Evolutionary conservation across 2,888 invertebrate genomes (phyloP), one percentile per base, ranked within the genome.

Genomic region (Protodeltote pygarga): DNA sequence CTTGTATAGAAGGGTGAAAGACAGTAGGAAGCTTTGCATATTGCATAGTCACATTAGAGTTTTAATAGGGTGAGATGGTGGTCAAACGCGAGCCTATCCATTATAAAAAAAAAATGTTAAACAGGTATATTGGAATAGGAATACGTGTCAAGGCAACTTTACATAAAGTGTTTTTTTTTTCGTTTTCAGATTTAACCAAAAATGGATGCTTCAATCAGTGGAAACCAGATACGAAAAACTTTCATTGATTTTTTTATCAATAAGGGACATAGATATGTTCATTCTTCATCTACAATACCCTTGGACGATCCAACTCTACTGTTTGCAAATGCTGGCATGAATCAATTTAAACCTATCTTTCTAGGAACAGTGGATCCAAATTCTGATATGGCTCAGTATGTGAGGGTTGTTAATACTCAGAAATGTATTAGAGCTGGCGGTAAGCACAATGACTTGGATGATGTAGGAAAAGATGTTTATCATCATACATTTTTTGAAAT

Each of bases 401-500:
- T 95, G 11, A 94, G 99, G 65, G 97, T 95, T 17, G 97, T 96
- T 1, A 99, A 99, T 85, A 97, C 98, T 1, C 99, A 99, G 85
- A 99, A 99, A 87, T 99, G 99, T 85, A 99, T 99, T 66, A 95
- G 99, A 78, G 99, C 99, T 65, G 99, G 99, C 40, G 99, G 99
- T 35, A 99, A 99, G 90, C 99, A 99, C 87, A 99, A 99, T 85
- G 99, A 99, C 88, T 92, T 99, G 50, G 99, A 99, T 90, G 99
- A 99, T 93, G 99, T 99, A 5, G 99, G 99, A 19, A 99, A 99
- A 91, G 99, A 99, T 93, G 98, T 99, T 1, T 99, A 99, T 79
- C 99, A 99, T 93, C 99, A 99, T 77, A 99, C 99, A 2, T 99
- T 99, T 89, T 99, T 99, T 89, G 99, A 99, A 93, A 99, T 99